Evolutionary conservation across 2,888 invertebrate genomes (phyloP).

Genomic region (Himalopsyche kuldschensis): DNA sequence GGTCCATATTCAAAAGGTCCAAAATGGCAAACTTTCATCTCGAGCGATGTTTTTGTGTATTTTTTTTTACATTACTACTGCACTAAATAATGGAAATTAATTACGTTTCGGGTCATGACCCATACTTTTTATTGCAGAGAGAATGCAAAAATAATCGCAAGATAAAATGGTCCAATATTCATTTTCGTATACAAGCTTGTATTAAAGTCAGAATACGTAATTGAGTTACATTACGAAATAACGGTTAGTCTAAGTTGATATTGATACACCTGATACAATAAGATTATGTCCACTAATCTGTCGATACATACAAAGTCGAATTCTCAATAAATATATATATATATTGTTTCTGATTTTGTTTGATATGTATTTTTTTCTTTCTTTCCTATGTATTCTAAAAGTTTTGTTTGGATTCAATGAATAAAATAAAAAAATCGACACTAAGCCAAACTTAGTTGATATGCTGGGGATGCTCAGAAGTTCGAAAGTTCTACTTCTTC

Average conservation of each 20-base stretch:
- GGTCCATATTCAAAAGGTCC: too few relatives aligned
- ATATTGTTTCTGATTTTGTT: too few relatives aligned
- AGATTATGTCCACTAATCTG: background rate
- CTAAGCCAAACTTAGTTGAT: too few relatives aligned
- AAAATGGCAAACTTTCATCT: too few relatives aligned
- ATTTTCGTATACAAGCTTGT: background rate
- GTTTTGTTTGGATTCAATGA: too few relatives aligned
- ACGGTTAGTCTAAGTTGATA: background rate
- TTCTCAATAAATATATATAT: background rate
- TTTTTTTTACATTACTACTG: too few relatives aligned
- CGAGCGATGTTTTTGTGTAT: too few relatives aligned
- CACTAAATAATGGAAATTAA: background rate
- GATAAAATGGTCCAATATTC: background rate
- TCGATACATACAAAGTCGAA: background rate
- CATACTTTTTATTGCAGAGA: background rate
- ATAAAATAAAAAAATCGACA: too few relatives aligned
- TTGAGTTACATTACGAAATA: background rate
- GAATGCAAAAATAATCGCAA: background rate
- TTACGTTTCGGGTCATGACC: background rate
- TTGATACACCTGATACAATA: background rate
- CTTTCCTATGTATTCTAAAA: too few relatives aligned
- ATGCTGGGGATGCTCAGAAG: too few relatives aligned
- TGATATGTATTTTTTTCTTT: too few relatives aligned
- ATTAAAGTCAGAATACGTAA: background rate
- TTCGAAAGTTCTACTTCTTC: too few relatives aligned